Base-by-base conservation (phyloP, 2,113 vertebrate genomes). In the Rhinolophus ferrumequinum region DNA sequence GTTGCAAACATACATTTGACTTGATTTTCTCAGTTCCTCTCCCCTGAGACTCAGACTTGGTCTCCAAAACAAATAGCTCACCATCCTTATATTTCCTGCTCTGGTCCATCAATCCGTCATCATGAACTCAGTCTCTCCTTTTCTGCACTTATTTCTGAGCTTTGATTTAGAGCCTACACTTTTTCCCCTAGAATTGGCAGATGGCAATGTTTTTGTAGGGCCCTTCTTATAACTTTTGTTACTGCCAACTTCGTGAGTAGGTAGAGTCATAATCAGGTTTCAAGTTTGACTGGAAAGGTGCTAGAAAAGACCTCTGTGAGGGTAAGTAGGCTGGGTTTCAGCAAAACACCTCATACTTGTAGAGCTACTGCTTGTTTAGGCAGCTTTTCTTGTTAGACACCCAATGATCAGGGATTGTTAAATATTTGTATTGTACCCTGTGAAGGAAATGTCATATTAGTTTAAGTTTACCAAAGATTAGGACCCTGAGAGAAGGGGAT, bases 51-150 rank as follows among this genome's bases (percentile, higher is more conserved):
- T 67, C 76, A 93, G 52, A 96, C 58, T 84, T 84, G 18, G 24
- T 88, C 56, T 96, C 56, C 58, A 80, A 89, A 92, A 76, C 62
- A 96, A 97, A 83, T 67, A 94, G 41, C 56, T 88, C 62, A 41
- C 50, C 41, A 80, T 90, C 21, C 41, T 93, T 88, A 2, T n/a
- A 44, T 79, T 93, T 84, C 82, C 90, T 84, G 44, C 33, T 26
- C 64, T 85, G 50, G n/a, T 56, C 33, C 52, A 76, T 81, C 70
- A 93, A 56, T 72, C 47, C 19, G 21, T 93, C 90, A 52, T 33
- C 41, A 62, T 72, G 50, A 94, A 67, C 54, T 92, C 47, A 21
- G 26, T 85, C 66, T 69, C 64, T 88, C 44, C 58, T 83, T 86
- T 52, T 8, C 66, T 91, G 50, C 8, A 33, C n/a, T 87, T 67